Evolutionary conservation across 2,888 invertebrate genomes (phyloP), one percentile per base, ranked within the genome.

Genomic region (Yponomeuta sedellus): DNA sequence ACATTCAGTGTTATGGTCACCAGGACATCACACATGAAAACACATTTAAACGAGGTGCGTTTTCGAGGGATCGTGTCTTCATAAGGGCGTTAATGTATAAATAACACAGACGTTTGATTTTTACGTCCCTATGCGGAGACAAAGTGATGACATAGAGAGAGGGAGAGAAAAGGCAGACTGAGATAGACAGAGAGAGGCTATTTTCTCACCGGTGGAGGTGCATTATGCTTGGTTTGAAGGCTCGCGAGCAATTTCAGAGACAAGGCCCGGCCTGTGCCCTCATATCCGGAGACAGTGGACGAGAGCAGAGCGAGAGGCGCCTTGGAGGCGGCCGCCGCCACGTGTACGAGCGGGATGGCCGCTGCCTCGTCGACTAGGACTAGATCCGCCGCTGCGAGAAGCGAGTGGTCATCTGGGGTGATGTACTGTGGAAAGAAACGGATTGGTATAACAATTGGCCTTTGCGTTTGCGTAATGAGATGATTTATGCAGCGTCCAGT

Each of bases 301-400:
- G 99, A 95, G 79, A 99, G 93, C 79, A 99, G 97, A 12, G 98
- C 96, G 52, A 99, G 92, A 76, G 98, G 98, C 0, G 98, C 97
- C 0, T 96, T 96, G 67, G 97, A 92, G 83, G 99, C 95, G 1
- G 95, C 94, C 62, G 95, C 94, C 71, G 97, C 96, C 0, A 99
- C 98, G 74, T 97, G 94, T 0, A 97, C 96, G 67, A 99, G 89
- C 0, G 99, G 99, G 72, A 99, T 99, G 10, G 99, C 99, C 0
- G 99, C 99, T 1, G 99, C 99, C 86, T 99, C 99, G 84, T 99
- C 99, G 67, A 99, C 98, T 0, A 99, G 94, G 44, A 99, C 92
- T 58, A 99, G 85, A 84, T 99, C 99, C 0, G 99, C 98, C 70
- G 98, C 98, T 10, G 97, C 94, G 44, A 99, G 91, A 69, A 97